Evolutionary conservation across 2,113 vertebrate species (phyloP).

Genomic region (Camelus dromedarius): DNA sequence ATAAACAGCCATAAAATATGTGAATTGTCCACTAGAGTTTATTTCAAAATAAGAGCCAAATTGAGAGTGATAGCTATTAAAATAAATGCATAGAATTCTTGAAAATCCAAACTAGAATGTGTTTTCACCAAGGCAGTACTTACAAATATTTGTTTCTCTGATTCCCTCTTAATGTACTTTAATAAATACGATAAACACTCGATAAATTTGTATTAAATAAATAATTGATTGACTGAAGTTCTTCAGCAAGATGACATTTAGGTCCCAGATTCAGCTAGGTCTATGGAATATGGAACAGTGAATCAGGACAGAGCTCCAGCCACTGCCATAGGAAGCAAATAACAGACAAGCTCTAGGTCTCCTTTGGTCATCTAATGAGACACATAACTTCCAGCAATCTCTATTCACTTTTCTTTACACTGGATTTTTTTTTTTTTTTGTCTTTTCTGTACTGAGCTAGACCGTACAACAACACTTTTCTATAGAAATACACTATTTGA

Average conservation of each 20-base stretch:
- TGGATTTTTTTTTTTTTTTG: not conserved
- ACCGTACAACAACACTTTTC: conserved; percentile 59
- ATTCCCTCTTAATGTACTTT: not conserved
- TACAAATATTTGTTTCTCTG: not conserved
- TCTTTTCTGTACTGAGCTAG: conserved; percentile 35
- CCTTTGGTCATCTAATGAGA: not conserved
- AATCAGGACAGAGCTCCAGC: not conserved
- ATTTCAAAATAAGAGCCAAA: conserved; percentile 54
- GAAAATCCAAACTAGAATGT: not conserved
- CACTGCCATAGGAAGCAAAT: not conserved
- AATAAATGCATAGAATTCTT: conserved; percentile 6
- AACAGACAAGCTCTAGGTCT: not conserved
- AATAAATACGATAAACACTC: not conserved
- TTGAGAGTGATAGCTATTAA: not conserved
- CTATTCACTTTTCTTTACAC: conserved; percentile 45
- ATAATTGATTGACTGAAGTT: not conserved
- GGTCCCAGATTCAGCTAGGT: not conserved
- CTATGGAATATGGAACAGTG: not conserved
- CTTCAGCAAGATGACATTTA: not conserved
- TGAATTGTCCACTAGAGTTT: not conserved
- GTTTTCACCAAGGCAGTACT: not conserved
- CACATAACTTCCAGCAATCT: not conserved
- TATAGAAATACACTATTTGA: conserved; percentile 68
- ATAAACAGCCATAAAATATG: not conserved
- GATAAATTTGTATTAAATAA: conserved; percentile 9